Percentiles rank a stretch among this genome's conserved stretches.
Evolutionary conservation across 2,888 invertebrate genomes (phyloP).

Genomic region (Lasioglossum lativentre): DNA sequence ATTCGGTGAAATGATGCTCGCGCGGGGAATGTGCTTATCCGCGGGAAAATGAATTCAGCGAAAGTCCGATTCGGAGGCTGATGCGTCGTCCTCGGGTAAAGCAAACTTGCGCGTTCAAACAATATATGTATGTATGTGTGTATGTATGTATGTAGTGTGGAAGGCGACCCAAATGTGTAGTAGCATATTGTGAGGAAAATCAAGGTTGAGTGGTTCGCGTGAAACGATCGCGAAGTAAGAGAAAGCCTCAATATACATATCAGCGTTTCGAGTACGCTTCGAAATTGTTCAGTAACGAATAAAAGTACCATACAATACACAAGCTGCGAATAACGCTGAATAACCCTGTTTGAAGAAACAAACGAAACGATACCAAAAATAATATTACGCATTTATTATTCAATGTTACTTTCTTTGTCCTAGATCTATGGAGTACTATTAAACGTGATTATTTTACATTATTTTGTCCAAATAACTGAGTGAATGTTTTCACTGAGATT

Average conservation of each 20-base stretch:
- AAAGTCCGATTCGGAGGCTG: slow-evolving; percentile 27
- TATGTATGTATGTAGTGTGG: no score
- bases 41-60: slow-evolving; percentile 37
- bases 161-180: background rate
- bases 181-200: background rate
- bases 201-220: background rate
- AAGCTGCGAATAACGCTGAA: no score
- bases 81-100: background rate
- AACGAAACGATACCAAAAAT: background rate
- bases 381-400: no score
- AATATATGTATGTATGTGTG: no score
- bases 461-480: no score
- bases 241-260: background rate
- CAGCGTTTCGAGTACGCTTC: background rate
- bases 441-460: no score
- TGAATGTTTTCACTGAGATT: no score
- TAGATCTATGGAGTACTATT: no score
- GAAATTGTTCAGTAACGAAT: background rate
- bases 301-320: background rate
- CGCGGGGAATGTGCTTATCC: slow-evolving; percentile 2
- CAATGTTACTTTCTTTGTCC: background rate
- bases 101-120: background rate
- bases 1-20: slow-evolving; percentile 15
- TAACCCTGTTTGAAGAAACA: background rate
- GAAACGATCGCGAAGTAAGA: background rate